A percentile compares a stretch with the other conserved stretches of the same genome.
Conservation (phyloP, 2,113 vertebrate genomes). For the Carollia perspicillata region DNA sequence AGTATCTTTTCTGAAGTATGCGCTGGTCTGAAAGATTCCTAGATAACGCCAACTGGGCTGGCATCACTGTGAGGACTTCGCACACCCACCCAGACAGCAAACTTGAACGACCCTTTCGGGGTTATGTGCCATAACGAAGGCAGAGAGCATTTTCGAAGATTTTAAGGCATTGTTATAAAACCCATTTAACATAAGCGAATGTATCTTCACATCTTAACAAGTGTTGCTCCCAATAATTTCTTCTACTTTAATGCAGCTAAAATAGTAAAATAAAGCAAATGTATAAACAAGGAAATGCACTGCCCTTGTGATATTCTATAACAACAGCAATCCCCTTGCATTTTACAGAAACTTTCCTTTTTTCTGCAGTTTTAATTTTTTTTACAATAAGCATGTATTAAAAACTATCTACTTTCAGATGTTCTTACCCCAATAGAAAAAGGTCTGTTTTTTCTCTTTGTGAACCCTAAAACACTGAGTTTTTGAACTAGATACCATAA, state of each 20-base stretch:
- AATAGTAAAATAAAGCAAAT: background rate
- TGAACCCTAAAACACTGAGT: background rate
- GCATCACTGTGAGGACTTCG: no score
- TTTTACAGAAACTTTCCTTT: background rate
- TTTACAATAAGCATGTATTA: background rate
- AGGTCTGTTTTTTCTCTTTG: background rate
- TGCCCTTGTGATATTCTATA: background rate
- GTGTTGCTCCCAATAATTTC: background rate
- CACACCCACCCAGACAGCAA: background rate
- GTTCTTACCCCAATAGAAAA: background rate
- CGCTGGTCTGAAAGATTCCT: background rate
- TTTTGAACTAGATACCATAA: background rate
- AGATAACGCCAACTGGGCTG: background rate
- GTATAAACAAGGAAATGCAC: background rate
- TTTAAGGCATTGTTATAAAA: constrained; percentile 1
- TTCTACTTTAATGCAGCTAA: background rate
- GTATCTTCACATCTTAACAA: constrained; percentile 3
- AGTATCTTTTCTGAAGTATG: background rate
- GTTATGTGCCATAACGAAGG: background rate
- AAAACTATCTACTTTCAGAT: background rate
- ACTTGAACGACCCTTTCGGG: background rate
- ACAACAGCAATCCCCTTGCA: background rate
- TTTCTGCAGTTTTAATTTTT: background rate
- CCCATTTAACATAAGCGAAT: background rate
- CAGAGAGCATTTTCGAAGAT: background rate